phyloP scores from a whole-genome alignment of 1,140 invertebrate species.

The Phenacoccus solenopsis region DNA sequence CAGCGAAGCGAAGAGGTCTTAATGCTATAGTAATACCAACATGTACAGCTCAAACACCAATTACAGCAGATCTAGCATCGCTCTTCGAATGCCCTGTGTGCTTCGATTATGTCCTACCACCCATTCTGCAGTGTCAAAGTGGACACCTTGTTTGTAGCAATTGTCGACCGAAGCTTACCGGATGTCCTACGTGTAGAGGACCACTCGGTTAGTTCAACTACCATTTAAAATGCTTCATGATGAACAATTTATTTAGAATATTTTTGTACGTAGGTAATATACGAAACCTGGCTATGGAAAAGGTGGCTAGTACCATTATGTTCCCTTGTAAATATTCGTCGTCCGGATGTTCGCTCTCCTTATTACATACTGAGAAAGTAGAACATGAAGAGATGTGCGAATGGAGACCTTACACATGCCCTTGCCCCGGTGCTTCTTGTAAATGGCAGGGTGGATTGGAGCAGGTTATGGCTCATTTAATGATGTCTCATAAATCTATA shows the following conservation, averaged over 20 bases:
- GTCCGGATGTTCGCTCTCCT: slow-evolving; percentile 83
- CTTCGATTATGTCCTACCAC: slow-evolving; percentile 98
- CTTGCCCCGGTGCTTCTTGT: slow-evolving; percentile 95
- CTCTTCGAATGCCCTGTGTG: slow-evolving; percentile 99
- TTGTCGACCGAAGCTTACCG: slow-evolving; percentile 89
- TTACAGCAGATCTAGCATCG: slow-evolving; percentile 74
- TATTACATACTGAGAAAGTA: slow-evolving; percentile 90
- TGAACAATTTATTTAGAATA: background rate
- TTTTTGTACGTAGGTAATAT: slow-evolving; percentile 64
- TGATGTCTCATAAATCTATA: slow-evolving; percentile 97
- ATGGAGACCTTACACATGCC: slow-evolving; percentile 92
- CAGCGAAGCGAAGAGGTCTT: background rate
- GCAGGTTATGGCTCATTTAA: slow-evolving; percentile 94
- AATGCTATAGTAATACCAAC: slow-evolving; percentile 6
- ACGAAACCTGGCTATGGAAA: slow-evolving; percentile 97
- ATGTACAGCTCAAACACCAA: slow-evolving; percentile 5
- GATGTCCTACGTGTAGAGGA: slow-evolving; percentile 95
- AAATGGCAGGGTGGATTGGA: slow-evolving; percentile 96
- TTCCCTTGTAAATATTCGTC: slow-evolving; percentile 99
- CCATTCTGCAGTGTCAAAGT: slow-evolving; percentile 79
- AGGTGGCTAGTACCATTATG: slow-evolving; percentile 93
- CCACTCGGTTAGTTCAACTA: slow-evolving; percentile 58
- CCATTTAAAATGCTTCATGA: too few species aligned
- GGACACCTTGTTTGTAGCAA: slow-evolving; percentile 84
- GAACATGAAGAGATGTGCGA: slow-evolving; percentile 98